A percentile compares a stretch with the other conserved stretches of the same genome.
These are phyloP conservation scores for Eulemur rubriventer DNA, from an alignment of 2,797 vertebrate genomes.

Conservation along the genomic window DNA sequence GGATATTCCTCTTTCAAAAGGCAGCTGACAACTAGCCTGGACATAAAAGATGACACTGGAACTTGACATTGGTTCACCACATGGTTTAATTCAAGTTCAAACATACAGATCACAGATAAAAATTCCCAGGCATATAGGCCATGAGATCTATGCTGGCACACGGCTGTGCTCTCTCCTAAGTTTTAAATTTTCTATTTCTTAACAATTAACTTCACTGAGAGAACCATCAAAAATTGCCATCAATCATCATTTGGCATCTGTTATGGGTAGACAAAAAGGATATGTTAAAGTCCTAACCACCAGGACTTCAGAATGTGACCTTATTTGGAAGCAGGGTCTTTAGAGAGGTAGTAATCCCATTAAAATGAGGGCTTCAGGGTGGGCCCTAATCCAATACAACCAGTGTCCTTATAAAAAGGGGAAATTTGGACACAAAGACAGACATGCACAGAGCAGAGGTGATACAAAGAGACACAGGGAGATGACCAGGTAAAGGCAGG, in stretches of 20 bases:
- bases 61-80: not conserved
- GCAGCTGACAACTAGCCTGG: not conserved
- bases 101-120: not conserved
- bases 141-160: not conserved
- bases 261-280: not conserved
- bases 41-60: not conserved
- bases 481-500: not conserved
- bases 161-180: not conserved
- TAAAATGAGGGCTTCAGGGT: not conserved
- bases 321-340: not conserved
- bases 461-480: not conserved
- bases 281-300: not conserved
- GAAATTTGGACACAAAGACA: not conserved
- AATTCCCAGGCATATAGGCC: not conserved
- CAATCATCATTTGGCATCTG: not conserved
- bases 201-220: not conserved
- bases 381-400: not conserved
- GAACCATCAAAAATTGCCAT: not conserved
- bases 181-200: not conserved
- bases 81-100: not conserved
- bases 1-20: not conserved
- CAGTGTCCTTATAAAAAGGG: not conserved
- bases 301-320: not conserved
- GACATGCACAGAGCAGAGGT: not conserved
- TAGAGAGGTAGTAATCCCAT: not conserved